Evolutionary conservation across 2,888 invertebrate species (phyloP).

Genomic region (Dolichomitus sp.): DNA sequence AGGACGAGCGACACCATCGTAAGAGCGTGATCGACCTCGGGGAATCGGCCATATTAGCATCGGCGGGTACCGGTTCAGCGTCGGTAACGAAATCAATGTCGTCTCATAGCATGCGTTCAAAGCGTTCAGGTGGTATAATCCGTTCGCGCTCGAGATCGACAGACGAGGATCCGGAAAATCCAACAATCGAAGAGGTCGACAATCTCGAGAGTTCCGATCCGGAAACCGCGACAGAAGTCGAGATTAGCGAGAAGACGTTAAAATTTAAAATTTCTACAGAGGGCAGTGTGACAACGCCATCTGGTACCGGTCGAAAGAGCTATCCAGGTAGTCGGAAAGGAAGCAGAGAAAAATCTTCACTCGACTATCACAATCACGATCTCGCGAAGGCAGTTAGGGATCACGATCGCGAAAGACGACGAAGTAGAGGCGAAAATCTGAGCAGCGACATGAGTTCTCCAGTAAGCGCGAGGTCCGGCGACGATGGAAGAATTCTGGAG

Average conservation of each 20-base stretch:
- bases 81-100: conserved; percentile 84
- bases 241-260: conserved; percentile 91
- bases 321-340: conserved; percentile 91
- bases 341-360: conserved; percentile 88
- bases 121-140: conserved; percentile 85
- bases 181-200: conserved; percentile 86
- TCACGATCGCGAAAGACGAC: conserved; percentile 84
- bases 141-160: conserved; percentile 83
- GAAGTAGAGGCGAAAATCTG: conserved; percentile 79
- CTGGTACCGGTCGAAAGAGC: conserved; percentile 87
- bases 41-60: conserved; percentile 74
- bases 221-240: conserved; percentile 91
- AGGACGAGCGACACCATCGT: conserved; percentile 88
- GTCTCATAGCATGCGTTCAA: conserved; percentile 84
- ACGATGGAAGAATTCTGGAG: conserved; percentile 80
- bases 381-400: conserved; percentile 86
- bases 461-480: conserved; percentile 80
- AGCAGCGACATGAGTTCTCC: conserved; percentile 82
- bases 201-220: conserved; percentile 88
- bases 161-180: conserved; percentile 82
- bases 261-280: conserved; percentile 93
- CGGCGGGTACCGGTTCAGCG: conserved; percentile 68
- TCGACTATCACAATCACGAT: conserved; percentile 85
- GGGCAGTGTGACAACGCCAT: conserved; percentile 86
- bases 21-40: conserved; percentile 87